phyloP scores from a whole-genome alignment of 2,888 invertebrate genomes.

The Sinohyriopsis cumingii region DNA sequence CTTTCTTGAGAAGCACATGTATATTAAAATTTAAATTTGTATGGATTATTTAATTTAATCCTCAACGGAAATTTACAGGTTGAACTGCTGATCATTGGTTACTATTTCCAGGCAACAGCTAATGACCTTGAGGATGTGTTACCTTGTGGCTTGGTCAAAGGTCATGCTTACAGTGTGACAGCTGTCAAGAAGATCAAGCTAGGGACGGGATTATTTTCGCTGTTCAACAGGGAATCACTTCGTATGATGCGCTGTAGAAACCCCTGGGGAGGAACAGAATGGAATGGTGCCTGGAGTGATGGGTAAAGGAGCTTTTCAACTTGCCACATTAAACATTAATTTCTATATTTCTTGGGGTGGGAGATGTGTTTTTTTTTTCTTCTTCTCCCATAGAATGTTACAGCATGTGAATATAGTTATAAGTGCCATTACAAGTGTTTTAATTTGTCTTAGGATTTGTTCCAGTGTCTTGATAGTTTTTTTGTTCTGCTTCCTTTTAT shows the following conservation, averaged over 20 bases:
- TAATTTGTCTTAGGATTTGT: too few relatives aligned
- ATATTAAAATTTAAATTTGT: too few relatives aligned
- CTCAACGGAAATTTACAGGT: too few relatives aligned
- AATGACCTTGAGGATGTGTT: conserved; percentile 74
- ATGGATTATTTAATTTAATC: too few relatives aligned
- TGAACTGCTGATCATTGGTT: neutral
- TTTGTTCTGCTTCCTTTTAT: too few relatives aligned
- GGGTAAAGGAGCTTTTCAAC: conserved; percentile 66
- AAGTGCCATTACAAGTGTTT: too few relatives aligned
- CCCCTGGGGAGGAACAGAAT: conserved; percentile 77
- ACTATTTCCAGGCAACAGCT: conserved; percentile 34
- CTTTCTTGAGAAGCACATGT: too few relatives aligned
- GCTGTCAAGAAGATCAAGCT: conserved; percentile 74
- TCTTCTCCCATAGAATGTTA: too few relatives aligned
- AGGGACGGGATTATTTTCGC: conserved; percentile 64
- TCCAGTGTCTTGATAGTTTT: too few relatives aligned
- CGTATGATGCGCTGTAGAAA: conserved; percentile 76
- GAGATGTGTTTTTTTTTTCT: too few relatives aligned
- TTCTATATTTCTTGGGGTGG: too few relatives aligned
- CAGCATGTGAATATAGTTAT: too few relatives aligned
- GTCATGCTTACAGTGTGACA: conserved; percentile 78
- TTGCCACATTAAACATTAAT: neutral
- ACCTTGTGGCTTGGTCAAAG: conserved; percentile 76
- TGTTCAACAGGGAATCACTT: conserved; percentile 73
- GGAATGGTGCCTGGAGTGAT: conserved; percentile 77